Percentiles rank a stretch among this genome's conserved stretches.
These are phyloP conservation scores for Triops cancriformis DNA, from an alignment of 1,140 invertebrate genomes.

Conservation along the genomic window DNA sequence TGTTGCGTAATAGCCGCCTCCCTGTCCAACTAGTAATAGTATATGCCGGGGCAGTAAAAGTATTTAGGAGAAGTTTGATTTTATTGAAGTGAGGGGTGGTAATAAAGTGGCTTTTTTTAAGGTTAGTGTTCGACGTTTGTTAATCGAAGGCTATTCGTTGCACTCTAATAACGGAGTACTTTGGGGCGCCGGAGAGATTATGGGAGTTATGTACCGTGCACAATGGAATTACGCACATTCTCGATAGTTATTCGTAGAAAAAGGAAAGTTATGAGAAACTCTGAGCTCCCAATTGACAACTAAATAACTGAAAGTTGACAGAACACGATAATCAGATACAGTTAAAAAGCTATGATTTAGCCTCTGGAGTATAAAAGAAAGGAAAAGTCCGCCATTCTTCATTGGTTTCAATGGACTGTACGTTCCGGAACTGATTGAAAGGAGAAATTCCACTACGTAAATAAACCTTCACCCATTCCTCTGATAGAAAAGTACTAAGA, in stretches of 20 bases:
- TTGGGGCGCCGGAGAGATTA: neutral
- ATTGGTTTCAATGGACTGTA: too few relatives aligned
- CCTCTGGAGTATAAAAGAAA: too few relatives aligned
- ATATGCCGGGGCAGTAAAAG: neutral
- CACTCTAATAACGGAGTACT: neutral
- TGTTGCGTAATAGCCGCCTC: neutral
- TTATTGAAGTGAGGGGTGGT: neutral
- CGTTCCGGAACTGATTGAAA: too few relatives aligned
- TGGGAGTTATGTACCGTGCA: neutral
- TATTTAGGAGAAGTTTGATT: neutral
- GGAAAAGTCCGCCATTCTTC: too few relatives aligned
- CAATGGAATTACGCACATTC: neutral
- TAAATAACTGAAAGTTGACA: too few relatives aligned
- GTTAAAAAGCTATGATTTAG: too few relatives aligned
- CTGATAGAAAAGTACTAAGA: too few relatives aligned
- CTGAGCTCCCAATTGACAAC: too few relatives aligned
- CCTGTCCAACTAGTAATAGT: too few relatives aligned
- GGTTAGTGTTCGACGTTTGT: neutral
- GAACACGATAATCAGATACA: too few relatives aligned
- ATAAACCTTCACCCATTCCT: too few relatives aligned
- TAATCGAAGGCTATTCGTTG: neutral
- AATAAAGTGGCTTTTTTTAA: neutral
- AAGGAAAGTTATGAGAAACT: slow-evolving; percentile 6
- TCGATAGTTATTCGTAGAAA: neutral
- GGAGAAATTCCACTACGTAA: too few relatives aligned